Conservation (phyloP, 1,140 invertebrate species). For the Penaeus indicus region DNA sequence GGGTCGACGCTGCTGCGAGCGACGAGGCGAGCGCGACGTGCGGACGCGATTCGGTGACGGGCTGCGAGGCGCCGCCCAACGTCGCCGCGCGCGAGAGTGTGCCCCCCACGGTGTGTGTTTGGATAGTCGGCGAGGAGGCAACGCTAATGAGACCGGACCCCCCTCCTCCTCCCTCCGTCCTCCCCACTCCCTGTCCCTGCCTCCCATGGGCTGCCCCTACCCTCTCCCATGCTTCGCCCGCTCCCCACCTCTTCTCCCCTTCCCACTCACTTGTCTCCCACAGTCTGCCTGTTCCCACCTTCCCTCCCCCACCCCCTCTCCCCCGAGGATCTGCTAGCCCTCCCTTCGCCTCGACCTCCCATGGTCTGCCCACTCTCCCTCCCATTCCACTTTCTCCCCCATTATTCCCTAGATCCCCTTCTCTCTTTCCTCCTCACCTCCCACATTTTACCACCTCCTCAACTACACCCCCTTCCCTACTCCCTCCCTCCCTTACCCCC, state of each 20-base stretch:
- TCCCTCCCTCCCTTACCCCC: no score
- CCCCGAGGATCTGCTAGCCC: neutral
- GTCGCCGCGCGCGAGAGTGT: neutral
- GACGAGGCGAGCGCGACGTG: neutral
- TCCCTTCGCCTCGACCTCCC: neutral
- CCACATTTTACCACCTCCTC: neutral
- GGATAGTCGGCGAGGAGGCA: slow-evolving; percentile 57
- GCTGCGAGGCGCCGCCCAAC: neutral
- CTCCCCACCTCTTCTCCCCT: neutral
- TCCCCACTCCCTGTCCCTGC: neutral
- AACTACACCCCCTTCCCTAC: neutral
- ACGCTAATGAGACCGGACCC: slow-evolving; percentile 46
- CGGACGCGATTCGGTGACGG: neutral
- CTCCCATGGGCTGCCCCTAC: neutral
- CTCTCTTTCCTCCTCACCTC: no score
- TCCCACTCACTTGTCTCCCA: neutral
- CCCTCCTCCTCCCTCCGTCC: neutral
- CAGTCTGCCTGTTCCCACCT: neutral
- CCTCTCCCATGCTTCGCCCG: neutral
- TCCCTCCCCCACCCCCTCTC: neutral
- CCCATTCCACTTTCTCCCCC: no score
- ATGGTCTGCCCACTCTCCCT: no score
- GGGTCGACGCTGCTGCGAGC: no score
- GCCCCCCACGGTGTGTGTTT: slow-evolving; percentile 60
- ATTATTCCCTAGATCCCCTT: neutral